Evolutionary conservation across 2,113 vertebrate species (phyloP), one percentile per base, ranked within the genome.

Genomic region (Micromys minutus): DNA sequence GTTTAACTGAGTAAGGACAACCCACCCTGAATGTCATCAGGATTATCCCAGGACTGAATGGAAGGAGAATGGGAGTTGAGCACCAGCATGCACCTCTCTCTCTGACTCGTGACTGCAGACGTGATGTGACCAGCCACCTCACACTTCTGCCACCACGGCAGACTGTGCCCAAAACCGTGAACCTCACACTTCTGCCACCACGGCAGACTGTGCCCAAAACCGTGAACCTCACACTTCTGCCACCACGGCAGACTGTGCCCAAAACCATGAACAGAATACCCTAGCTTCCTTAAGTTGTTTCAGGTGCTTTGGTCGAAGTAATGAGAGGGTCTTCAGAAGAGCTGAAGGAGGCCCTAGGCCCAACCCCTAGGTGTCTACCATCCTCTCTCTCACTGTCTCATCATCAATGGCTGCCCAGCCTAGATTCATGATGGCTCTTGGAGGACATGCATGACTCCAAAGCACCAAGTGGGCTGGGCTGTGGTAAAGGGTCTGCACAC

Each of bases 61-160:
- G 36, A 34, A 85, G 45, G n/a, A 61, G n/a, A 52, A 16, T 7
- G 45, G 0, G 9, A 36, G 21, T 63, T 52, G 45, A n/a, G 2
- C 11, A 34, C 45, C 45, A 50, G 63, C 21, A 36, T 10, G 21
- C 45, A 15, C n/a, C n/a, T 50, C 1, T 1, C 45, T 52, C 59
- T 50, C 84, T 26, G 84, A 47, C 36, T 52, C 63, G 21, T 50
- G 47, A 52, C 63, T n/a, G 22, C 6, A 8, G 45, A n/a, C 47
- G 63, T 7, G 19, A 69, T 71, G 34, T n/a, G 84, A 71, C 42
- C 84, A 71, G 65, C 47, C 34, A 21, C 47, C 34, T 52, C 65
- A 13, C 0, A 1, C 16, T 10, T 57, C 57, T 39, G 55, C 24
- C n/a, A 1, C n/a, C 57, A 0, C 19, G 57, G 11, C 50, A 52